phyloP scores from a whole-genome alignment of 1,140 invertebrate genomes.

The Pseudomyrmex sp. region DNA sequence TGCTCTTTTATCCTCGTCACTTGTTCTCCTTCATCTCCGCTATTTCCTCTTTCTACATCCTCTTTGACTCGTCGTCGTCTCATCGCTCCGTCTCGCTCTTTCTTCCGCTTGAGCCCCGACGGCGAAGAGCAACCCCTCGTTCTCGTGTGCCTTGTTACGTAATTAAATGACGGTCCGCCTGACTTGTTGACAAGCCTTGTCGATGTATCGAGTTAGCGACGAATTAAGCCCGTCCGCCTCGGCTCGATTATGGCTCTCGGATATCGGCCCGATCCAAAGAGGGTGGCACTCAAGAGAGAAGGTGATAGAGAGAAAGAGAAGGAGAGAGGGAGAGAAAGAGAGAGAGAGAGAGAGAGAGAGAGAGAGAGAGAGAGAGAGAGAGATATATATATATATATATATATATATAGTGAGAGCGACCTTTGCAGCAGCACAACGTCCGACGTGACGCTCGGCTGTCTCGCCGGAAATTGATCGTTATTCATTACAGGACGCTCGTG shows the following conservation, averaged over 20 bases:
- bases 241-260: conserved; percentile 72
- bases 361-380: neutral
- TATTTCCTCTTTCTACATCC: conserved; percentile 49
- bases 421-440: conserved; percentile 27
- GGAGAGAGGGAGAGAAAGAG: neutral
- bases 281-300: conserved; percentile 24
- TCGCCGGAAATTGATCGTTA: conserved; percentile 71
- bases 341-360: neutral
- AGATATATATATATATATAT: no score
- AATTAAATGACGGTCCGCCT: conserved; percentile 82
- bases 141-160: conserved; percentile 74
- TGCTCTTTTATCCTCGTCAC: conserved; percentile 53
- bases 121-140: conserved; percentile 59
- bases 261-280: conserved; percentile 65
- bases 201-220: conserved; percentile 78
- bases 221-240: conserved; percentile 73
- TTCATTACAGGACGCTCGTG: conserved; percentile 62
- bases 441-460: conserved; percentile 56
- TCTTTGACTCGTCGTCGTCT: conserved; percentile 16
- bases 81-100: conserved; percentile 13
- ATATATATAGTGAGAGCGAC: neutral
- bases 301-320: neutral
- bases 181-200: conserved; percentile 79
- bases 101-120: conserved; percentile 16
- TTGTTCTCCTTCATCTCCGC: conserved; percentile 67